These are phyloP conservation scores for Mungos mungo DNA, from an alignment of 2,113 vertebrate species.

Conservation along the genomic window DNA sequence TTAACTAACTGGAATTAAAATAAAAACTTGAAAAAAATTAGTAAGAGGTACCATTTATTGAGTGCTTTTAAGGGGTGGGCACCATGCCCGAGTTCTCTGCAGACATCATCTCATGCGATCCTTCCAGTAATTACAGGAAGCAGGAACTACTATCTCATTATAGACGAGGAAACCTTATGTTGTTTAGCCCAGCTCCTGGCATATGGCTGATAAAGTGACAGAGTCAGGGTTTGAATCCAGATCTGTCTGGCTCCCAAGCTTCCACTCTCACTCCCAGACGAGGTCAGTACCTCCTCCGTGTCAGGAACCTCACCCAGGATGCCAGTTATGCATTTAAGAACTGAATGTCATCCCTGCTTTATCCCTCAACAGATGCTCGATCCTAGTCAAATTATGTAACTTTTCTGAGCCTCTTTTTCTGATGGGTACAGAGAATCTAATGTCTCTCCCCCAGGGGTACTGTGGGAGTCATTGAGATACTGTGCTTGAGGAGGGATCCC, in stretches of 20 bases:
- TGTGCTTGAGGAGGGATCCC: neutral
- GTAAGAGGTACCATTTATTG: neutral
- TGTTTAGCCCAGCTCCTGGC: neutral
- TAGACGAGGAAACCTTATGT: neutral
- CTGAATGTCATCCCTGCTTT: neutral
- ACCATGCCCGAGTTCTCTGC: neutral
- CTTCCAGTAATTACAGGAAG: neutral
- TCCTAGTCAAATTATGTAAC: neutral
- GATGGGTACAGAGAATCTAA: neutral
- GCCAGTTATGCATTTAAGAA: neutral
- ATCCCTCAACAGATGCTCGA: neutral
- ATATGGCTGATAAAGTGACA: neutral
- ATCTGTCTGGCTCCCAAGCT: neutral
- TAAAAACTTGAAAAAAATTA: neutral
- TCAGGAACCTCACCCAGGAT: neutral
- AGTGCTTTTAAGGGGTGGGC: neutral
- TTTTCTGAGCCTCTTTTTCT: neutral
- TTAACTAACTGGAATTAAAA: neutral
- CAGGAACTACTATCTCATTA: neutral
- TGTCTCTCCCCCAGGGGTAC: neutral
- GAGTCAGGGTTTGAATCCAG: neutral
- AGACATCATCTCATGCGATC: neutral
- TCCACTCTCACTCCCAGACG: neutral
- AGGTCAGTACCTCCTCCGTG: fast-evolving
- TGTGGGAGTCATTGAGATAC: neutral